These are phyloP conservation scores for Periparus ater DNA, from an alignment of 2,797 vertebrate genomes.

Conservation along the genomic window DNA sequence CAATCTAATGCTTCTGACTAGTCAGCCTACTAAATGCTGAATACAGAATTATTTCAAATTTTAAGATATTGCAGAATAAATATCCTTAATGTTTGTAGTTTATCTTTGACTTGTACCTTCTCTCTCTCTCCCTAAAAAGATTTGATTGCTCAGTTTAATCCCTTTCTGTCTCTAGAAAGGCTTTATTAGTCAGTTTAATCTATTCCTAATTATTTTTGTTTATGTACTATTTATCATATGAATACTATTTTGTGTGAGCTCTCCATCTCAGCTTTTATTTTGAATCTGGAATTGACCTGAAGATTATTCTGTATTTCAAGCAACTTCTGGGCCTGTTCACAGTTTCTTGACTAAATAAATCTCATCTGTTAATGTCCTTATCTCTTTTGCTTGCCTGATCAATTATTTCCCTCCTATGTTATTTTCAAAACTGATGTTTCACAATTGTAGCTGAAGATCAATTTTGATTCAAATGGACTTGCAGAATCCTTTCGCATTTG, in stretches of 20 bases:
- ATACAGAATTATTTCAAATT: not conserved
- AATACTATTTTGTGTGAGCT: not conserved
- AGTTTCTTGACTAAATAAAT: not conserved
- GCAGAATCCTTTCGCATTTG: not conserved
- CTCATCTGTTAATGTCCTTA: not conserved
- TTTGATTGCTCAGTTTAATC: not conserved
- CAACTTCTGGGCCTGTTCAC: not conserved
- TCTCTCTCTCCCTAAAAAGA: not conserved
- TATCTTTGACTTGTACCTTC: not conserved
- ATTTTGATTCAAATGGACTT: not conserved
- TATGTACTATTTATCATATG: not conserved
- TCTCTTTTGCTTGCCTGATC: not conserved
- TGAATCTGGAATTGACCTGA: not conserved
- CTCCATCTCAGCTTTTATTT: conserved; percentile 8
- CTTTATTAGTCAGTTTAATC: not conserved
- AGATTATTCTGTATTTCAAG: not conserved
- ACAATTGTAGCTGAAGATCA: not conserved
- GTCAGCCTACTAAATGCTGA: not conserved
- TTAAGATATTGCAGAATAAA: not conserved
- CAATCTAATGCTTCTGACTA: not conserved
- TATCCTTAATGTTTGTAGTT: not conserved
- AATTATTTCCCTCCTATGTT: not conserved
- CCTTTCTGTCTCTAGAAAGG: not conserved
- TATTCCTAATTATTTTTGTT: not conserved
- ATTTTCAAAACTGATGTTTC: conserved; percentile 20